Percentiles rank a stretch among this genome's conserved stretches.
These are phyloP conservation scores for Alosa sapidissima DNA, from an alignment of 2,797 vertebrate genomes.

Conservation along the genomic window DNA sequence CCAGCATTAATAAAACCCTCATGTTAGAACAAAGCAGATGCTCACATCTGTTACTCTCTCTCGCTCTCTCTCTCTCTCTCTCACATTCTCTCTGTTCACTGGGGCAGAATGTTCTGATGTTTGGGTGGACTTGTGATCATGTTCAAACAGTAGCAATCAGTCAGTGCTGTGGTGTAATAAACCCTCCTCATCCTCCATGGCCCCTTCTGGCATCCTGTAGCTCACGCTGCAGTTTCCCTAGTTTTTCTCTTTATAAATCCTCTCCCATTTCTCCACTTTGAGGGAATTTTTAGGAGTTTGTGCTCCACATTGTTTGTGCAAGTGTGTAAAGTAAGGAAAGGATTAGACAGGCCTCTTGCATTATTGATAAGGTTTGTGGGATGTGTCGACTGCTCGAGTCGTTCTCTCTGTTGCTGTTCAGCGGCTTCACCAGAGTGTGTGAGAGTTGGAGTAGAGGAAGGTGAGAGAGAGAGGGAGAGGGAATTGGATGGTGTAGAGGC, in stretches of 20 bases:
- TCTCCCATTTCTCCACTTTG: background rate
- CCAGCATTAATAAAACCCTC: background rate
- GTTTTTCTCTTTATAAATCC: background rate
- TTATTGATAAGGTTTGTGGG: conserved; percentile 52
- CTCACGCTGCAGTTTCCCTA: background rate
- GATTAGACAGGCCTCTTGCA: conserved; percentile 44
- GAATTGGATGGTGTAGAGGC: background rate
- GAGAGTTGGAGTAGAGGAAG: background rate
- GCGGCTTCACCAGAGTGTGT: conserved; percentile 37
- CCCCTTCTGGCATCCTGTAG: background rate
- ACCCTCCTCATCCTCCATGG: background rate
- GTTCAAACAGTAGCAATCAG: background rate
- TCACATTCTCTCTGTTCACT: conserved; percentile 6
- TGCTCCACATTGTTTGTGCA: conserved; percentile 28
- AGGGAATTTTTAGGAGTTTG: background rate
- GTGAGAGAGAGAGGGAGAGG: background rate
- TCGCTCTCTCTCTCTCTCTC: background rate
- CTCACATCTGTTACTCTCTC: background rate
- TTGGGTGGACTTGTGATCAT: background rate
- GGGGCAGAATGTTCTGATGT: background rate
- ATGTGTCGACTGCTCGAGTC: conserved; percentile 42
- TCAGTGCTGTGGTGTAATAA: background rate
- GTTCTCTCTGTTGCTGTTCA: conserved; percentile 45
- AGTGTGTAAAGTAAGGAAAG: conserved; percentile 33
- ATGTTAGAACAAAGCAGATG: background rate